Evolutionary conservation across 37 sponge, comb jelly and placozoan genomes (phyloP).

Genomic region (Chondrosia reniformis): DNA sequence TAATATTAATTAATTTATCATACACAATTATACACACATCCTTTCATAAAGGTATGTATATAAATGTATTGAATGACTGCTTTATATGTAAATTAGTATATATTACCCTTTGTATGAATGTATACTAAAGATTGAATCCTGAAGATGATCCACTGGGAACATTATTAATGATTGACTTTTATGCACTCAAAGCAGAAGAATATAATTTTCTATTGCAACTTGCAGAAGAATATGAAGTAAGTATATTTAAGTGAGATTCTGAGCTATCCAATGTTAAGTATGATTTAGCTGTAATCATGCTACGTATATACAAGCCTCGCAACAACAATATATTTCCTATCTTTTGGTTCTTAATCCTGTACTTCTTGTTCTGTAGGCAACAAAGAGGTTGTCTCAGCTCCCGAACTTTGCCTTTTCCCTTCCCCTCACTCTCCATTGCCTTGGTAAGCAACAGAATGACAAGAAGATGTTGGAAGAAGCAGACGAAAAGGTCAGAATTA

Average conservation of each 20-base stretch:
- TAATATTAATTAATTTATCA: too few relatives aligned
- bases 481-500: constrained; percentile 10
- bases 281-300: too few relatives aligned
- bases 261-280: too few relatives aligned
- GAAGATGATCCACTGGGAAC: constrained; percentile 86
- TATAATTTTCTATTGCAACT: constrained; percentile 65
- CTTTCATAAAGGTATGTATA: too few relatives aligned
- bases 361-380: constrained; percentile 22
- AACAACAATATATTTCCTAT: background rate
- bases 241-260: background rate
- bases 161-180: constrained; percentile 83
- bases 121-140: constrained; percentile 66
- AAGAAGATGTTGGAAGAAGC: constrained; percentile 1
- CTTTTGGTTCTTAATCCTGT: background rate
- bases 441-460: background rate
- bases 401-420: constrained; percentile 90
- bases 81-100: background rate
- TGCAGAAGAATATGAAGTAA: constrained; percentile 73
- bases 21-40: too few relatives aligned
- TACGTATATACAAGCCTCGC: background rate
- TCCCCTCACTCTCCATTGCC: constrained; percentile 81
- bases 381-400: constrained; percentile 74
- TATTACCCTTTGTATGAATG: background rate
- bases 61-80: background rate
- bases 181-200: constrained; percentile 76